Evolutionary conservation across 2,113 vertebrate genomes (phyloP), one percentile per base, ranked within the genome.

Genomic region (Larimichthys polyactis): DNA sequence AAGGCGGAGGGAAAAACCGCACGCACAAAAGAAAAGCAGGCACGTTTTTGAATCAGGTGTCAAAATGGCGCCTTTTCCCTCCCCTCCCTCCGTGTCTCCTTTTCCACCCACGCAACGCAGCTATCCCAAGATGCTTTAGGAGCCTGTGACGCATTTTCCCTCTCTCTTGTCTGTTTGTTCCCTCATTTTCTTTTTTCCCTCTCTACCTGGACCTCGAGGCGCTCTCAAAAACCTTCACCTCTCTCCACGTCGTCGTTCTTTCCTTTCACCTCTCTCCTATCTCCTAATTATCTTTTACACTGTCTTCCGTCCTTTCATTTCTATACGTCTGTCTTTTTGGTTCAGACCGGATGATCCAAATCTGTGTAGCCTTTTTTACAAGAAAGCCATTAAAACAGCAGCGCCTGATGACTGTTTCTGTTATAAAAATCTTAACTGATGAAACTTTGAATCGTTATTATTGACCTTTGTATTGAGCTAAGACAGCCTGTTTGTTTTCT

Each of bases 51-150:
- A 91, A 93, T 84, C 19, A 0, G 7, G 7, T 63, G 73, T 90
- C 93, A 91, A 92, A 87, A 93, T 93, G 92, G 91, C 92, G 89
- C 89, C 92, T 46, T 90, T 90, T 91, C 62, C 62, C 63, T 77
- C 86, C 89, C 84, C 65, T 72, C 49, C 72, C 71, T 83, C 74
- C 57, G 16, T 75, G 52, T 75, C 70, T 86, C 71, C 63, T 73
- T 81, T 83, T 27, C 79, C 86, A 63, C 71, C 85, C 62, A 90
- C 79, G 65, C 87, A 70, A 73, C 85, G 63, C 78, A 57, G 83
- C 78, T 51, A 86, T 90, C 92, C 92, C 91, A 92, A 59, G 85
- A 92, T 93, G 92, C 93, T 89, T 52, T 20, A 43, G 85, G 71
- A 79, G 75, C 69, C 46, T 49, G 89, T 90, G 90, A 94, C 86